phyloP scores from a whole-genome alignment of 1,140 invertebrate species.

The Stegodyphus mimosarum region DNA sequence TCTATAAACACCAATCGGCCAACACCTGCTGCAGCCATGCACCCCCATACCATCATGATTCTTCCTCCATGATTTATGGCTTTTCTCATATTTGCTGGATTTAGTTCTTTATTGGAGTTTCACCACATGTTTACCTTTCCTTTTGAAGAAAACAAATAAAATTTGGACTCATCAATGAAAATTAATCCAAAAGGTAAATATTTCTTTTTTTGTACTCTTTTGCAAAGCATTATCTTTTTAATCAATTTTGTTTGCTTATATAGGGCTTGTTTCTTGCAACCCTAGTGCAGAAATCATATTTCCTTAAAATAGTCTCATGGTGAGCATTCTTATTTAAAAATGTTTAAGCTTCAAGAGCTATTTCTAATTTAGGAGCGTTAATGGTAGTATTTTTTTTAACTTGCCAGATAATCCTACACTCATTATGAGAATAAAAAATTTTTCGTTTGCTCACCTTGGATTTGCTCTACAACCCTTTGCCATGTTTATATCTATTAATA shows the following conservation, averaged over 20 bases:
- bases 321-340: not conserved
- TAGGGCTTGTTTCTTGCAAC: not conserved
- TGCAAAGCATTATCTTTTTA: not conserved
- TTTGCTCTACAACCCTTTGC: not conserved
- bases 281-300: not conserved
- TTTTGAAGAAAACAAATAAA: too few relatives aligned
- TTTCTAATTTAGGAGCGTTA: not conserved
- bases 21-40: not conserved
- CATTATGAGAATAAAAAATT: not conserved
- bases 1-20: not conserved
- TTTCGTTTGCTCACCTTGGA: not conserved
- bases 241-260: not conserved
- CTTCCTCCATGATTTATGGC: too few relatives aligned
- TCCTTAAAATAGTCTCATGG: not conserved
- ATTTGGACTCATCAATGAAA: not conserved
- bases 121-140: too few relatives aligned
- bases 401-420: not conserved
- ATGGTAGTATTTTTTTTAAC: not conserved
- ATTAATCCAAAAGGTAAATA: not conserved
- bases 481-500: not conserved
- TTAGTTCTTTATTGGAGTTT: too few relatives aligned
- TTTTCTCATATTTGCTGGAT: too few relatives aligned
- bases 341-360: not conserved
- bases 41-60: not conserved
- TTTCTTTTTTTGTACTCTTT: not conserved